These are phyloP conservation scores for Andrena chrysosceles DNA, from an alignment of 2,888 invertebrate genomes.

Conservation along the genomic window DNA sequence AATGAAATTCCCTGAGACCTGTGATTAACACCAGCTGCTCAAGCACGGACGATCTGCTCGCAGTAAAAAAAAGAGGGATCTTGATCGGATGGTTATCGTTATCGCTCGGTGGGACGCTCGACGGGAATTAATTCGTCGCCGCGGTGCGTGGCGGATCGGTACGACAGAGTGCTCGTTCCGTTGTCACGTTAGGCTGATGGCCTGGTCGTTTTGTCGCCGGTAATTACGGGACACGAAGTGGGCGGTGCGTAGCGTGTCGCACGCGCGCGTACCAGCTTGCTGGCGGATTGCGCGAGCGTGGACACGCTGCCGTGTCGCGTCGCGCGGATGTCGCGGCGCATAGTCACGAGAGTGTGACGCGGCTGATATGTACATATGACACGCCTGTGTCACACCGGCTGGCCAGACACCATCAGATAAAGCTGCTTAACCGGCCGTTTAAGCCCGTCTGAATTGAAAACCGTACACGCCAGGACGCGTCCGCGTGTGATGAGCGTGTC, in stretches of 20 bases:
- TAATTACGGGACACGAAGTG: constrained; percentile 72
- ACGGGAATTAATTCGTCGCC: constrained; percentile 59
- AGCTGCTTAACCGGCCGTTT: constrained; percentile 52
- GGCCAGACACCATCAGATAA: constrained; percentile 62
- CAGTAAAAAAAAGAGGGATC: constrained; percentile 15
- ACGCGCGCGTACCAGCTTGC: constrained; percentile 71
- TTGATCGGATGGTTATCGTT: constrained; percentile 24
- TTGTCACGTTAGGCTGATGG: constrained; percentile 76
- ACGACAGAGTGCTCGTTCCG: constrained; percentile 69
- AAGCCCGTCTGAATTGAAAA: constrained; percentile 41
- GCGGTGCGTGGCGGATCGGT: constrained; percentile 42
- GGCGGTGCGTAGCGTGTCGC: constrained; percentile 76
- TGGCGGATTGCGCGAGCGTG: constrained; percentile 61
- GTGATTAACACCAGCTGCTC: not conserved
- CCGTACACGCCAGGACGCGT: constrained; percentile 19
- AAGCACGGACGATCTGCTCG: not conserved
- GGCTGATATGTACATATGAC: constrained; percentile 46
- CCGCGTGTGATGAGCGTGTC: constrained; percentile 14
- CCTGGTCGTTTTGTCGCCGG: constrained; percentile 71
- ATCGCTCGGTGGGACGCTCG: not conserved
- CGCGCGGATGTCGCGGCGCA: constrained; percentile 48
- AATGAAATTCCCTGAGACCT: too few species aligned
- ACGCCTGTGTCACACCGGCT: constrained; percentile 50
- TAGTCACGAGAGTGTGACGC: constrained; percentile 62
- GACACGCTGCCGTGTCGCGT: constrained; percentile 11